Percentiles rank a stretch among this genome's conserved stretches.
Conservation (phyloP, 2,888 invertebrate genomes). For the Abrostola triplasia region DNA sequence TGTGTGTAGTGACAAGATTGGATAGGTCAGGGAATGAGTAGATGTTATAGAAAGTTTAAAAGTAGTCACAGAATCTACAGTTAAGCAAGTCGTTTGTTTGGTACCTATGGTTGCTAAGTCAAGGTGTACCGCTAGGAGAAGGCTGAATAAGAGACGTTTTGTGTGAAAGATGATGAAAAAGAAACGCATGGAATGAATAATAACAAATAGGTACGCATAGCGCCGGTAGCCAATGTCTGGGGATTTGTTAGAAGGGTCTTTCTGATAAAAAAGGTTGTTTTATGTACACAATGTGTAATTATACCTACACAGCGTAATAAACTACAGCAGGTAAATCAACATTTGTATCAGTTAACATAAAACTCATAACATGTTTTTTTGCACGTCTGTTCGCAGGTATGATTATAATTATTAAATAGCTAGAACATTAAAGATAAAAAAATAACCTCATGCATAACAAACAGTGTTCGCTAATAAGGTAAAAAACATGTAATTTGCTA, state of each 20-base stretch:
- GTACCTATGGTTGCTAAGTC: too few species aligned
- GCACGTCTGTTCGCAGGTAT: neutral
- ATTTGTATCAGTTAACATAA: neutral
- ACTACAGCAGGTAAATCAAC: neutral
- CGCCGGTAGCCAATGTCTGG: too few species aligned
- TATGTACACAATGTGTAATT: too few species aligned
- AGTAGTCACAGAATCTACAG: too few species aligned
- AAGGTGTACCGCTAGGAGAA: too few species aligned
- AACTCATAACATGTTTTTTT: neutral
- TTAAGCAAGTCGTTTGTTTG: too few species aligned
- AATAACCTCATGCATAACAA: conserved; percentile 38
- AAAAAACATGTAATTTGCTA: conserved; percentile 55
- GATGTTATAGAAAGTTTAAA: too few species aligned
- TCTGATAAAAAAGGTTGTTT: too few species aligned
- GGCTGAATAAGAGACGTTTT: neutral
- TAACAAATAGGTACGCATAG: too few species aligned
- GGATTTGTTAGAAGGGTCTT: too few species aligned
- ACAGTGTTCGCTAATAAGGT: conserved; percentile 44
- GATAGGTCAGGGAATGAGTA: too few species aligned
- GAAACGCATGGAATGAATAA: too few species aligned
- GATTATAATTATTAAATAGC: conserved; percentile 22
- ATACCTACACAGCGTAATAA: neutral
- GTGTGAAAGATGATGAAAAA: neutral
- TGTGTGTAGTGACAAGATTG: neutral
- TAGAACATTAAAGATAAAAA: conserved; percentile 27